Base-by-base conservation (phyloP, 2,113 vertebrate genomes). In the Lipotes vexillifer region DNA sequence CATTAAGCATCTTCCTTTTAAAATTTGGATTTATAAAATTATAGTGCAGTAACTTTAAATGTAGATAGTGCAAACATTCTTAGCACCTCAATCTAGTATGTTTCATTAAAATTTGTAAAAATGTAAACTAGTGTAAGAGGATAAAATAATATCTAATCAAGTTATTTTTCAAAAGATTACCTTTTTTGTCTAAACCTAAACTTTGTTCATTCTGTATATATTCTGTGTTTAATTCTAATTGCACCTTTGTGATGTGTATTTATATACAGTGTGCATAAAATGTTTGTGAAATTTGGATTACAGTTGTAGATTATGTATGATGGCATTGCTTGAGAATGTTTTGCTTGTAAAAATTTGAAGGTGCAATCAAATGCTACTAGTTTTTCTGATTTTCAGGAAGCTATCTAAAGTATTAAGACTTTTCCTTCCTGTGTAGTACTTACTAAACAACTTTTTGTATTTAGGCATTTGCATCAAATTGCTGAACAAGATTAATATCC, bases 241-340 rank as follows among this genome's bases (percentile, higher is more conserved):
- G 98, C 98, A 98, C 98, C 98, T 98, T 99, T 98, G 98, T 99
- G 98, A 99, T 98, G 99, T 99, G 99, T 99, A 99, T 99, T 99
- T 99, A 99, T 99, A 99, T 99, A 98, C 98, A 96, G 98, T 98
- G 98, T 99, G 99, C 97, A 98, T 98, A 98, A 98, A 98, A 98
- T 98, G 98, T 98, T 98, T 98, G 98, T 99, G 99, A 98, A 98
- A 98, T 98, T 98, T 98, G 98, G 98, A 98, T 98, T 96, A 98
- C 97, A 98, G 95, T 98, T 99, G 98, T 99, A 99, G 98, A 99
- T 99, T 99, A 99, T 99, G 98, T 99, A 99, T 98, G 98, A 99
- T 98, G 97, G 97, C 98, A 98, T 98, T 98, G 97, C 97, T 98
- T 98, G 98, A 98, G 98, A 98, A 98, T 98, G 98, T 98, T 98